Base-by-base conservation (phyloP, 30 jellyfish, hydroid and myxozoan genomes). In the Chrysaora quinquecirrha region DNA sequence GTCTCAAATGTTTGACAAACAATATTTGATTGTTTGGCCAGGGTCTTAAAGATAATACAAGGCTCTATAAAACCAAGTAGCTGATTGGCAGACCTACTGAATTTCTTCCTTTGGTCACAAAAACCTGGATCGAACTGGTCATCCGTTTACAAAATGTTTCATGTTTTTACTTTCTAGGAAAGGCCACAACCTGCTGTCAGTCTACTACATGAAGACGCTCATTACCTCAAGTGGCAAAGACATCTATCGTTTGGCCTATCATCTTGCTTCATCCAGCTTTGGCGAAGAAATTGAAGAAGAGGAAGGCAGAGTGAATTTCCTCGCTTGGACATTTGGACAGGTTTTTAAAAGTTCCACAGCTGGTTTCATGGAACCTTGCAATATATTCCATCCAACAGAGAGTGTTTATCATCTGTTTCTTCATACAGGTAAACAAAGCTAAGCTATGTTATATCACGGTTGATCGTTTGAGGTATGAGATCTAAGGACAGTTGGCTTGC, bases 241-340 rank as follows among this genome's bases (percentile, higher is more conserved):
- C 63, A 22, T 84, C 48, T 74, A 49, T 43, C 95, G 58, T 30
- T 64, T 84, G 77, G 88, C 95, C 12, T 48, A 63, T 46, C 95
- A 84, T 30, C 77, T 84, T 62, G 78, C 95, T 4, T 76, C 61
- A 58, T 84, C 95, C 7, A 72, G 80, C 79, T 73, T 73, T 33
- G 95, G 95, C 27, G 95, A 84, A 72, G 87, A 84, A 2, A 84
- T 84, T 64, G 34, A 23, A 56, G 95, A 84, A 34, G 34, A 52
- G 0, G 95, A 84, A 62, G 65, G 68, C 35, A 61, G 82, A 64
- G 62, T 72, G 19, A 65, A 46, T 52, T 84, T 72, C 48, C 31
- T 69, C 19, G 95, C 95, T 1, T 84, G 95, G 95, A 72, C 86
- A 1, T 73, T 84, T 49, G 43, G 48, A 38, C 95, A 84, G 58